Conservation (phyloP, 2,888 invertebrate genomes). For the Cylindroiulus punctatus region DNA sequence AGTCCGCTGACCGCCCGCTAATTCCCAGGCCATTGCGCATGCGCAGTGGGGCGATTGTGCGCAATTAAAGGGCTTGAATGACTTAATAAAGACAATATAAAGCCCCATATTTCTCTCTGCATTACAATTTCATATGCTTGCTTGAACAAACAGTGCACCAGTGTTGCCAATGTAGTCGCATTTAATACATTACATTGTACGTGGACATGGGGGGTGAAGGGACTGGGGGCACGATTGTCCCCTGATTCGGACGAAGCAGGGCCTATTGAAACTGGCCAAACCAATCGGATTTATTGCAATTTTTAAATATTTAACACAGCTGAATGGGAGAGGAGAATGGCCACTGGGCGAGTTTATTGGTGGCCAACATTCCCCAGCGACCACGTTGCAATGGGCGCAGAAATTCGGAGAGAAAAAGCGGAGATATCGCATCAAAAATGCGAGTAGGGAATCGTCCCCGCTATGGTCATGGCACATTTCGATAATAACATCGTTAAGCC, state of each 20-base stretch:
- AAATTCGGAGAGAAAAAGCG: background rate
- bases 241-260: background rate
- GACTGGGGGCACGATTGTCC: background rate
- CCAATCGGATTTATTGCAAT: constrained; percentile 10
- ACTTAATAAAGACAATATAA: constrained; percentile 42
- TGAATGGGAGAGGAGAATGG: background rate
- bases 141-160: constrained; percentile 11
- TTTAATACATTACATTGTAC: constrained; percentile 6
- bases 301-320: constrained; percentile 25
- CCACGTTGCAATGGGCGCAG: background rate
- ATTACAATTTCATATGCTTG: constrained; percentile 38
- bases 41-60: background rate
- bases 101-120: constrained; percentile 42
- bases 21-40: constrained; percentile 19
- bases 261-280: constrained; percentile 15
- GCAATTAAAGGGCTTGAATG: constrained; percentile 42
- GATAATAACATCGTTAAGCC: background rate
- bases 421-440: background rate
- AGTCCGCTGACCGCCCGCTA: constrained; percentile 42
- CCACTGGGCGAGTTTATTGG: background rate
- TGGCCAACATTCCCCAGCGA: background rate
- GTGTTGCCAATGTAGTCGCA: background rate
- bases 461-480: background rate
- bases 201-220: constrained; percentile 22
- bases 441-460: background rate